phyloP scores from a whole-genome alignment of 1,140 invertebrate genomes.

The Listronotus bonariensis region DNA sequence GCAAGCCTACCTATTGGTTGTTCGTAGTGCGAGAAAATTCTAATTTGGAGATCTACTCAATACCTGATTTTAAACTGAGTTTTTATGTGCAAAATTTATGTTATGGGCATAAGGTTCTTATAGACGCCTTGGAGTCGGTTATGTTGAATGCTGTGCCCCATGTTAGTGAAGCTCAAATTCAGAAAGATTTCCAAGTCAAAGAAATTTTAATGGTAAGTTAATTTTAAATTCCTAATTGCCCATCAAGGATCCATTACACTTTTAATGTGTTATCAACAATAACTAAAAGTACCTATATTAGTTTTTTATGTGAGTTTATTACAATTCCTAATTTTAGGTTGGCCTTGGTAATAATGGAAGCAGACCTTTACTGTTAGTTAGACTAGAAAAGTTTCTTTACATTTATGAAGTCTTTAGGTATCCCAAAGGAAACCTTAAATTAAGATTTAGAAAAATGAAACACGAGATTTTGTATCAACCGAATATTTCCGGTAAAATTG shows the following conservation, averaged over 20 bases:
- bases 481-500: conserved; percentile 46
- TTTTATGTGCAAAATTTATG: conserved; percentile 78
- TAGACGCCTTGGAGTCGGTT: conserved; percentile 68
- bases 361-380: conserved; percentile 79
- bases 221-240: background rate
- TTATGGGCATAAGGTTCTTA: conserved; percentile 66
- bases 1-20: conserved; percentile 86
- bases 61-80: conserved; percentile 88
- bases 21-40: conserved; percentile 85
- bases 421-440: conserved; percentile 83
- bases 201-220: conserved; percentile 79
- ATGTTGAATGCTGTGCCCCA: conserved; percentile 46
- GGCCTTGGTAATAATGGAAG: conserved; percentile 82
- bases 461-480: conserved; percentile 65
- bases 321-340: too few relatives aligned
- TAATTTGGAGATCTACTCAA: conserved; percentile 88
- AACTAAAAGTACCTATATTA: background rate
- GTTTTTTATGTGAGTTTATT: conserved; percentile 4
- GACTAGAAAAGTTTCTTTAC: conserved; percentile 81
- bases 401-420: conserved; percentile 93
- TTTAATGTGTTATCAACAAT: too few relatives aligned
- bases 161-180: conserved; percentile 43
- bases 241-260: too few relatives aligned
- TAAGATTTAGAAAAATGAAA: conserved; percentile 82
- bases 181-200: conserved; percentile 61